Evolutionary conservation across 2,113 vertebrate species (phyloP), one percentile per base, ranked within the genome.

Genomic region (Rhynchopsitta pachyrhyncha): DNA sequence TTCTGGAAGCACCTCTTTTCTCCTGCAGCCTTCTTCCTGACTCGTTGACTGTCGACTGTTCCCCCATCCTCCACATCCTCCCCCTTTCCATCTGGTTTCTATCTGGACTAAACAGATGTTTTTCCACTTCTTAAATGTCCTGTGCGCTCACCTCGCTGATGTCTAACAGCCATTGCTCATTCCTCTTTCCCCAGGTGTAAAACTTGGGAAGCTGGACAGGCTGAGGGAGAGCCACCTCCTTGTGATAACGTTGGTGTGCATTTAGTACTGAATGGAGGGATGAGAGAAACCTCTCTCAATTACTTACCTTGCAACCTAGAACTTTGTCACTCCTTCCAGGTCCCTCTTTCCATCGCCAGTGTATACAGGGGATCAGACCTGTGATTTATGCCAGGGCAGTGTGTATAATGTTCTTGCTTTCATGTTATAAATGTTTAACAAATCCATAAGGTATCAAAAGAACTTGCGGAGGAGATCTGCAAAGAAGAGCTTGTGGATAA

Each of bases 41-140:
- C 74, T 3, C 1, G 2, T 93, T 97, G 97, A 49, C 7, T 49
- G 47, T 97, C 35, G 46, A 70, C 69, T 94, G 53, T 90, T 88
- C 88, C 82, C 82, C 41, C 75, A 60, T 82, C 59, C 66, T 79
- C 35, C 94, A 67, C 94, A 86, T 73, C 78, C 2, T 2, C 78
- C 90, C 37, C 2, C 2, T 74, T 88, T 96, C 97, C 97, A 98
- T 98, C 97, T 98, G 98, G 97, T 98, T 98, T 97, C 97, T 97
- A 97, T 98, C 97, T 95, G 95, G 86, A 57, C 85, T 76, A 80
- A 97, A 95, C 98, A 98, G 98, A 98, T 98, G 98, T 95, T 98
- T 98, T 98, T 98, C 93, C 94, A 97, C 97, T 98, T 92, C 93
- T 98, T 95, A 96, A 97, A 79, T 97, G 97, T 94, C 94, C 80